Evolutionary conservation across 2,888 invertebrate genomes (phyloP).

Genomic region (Chrysolina haemoptera): DNA sequence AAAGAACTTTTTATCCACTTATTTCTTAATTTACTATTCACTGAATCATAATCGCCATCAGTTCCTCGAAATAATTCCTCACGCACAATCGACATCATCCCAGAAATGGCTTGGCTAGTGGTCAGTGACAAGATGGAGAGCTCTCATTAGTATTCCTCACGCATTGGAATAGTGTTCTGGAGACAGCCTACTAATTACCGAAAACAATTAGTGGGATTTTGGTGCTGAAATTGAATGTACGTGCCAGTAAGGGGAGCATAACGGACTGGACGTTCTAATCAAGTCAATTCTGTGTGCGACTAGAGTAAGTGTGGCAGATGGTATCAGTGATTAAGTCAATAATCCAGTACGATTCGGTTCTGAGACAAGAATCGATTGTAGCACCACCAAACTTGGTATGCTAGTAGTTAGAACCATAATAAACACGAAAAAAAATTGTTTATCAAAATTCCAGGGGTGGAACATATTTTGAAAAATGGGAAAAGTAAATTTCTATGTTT

Average conservation of each 20-base stretch:
- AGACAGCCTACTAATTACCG: slow-evolving; percentile 26
- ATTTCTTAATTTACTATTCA: neutral
- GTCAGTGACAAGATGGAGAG: slow-evolving; percentile 6
- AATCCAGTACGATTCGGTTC: too few species aligned
- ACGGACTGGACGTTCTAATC: slow-evolving; percentile 18
- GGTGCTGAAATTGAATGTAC: slow-evolving; percentile 24
- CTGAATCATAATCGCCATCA: neutral
- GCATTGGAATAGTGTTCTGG: slow-evolving; percentile 15
- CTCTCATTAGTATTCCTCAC: slow-evolving; percentile 27
- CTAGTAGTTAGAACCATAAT: too few species aligned
- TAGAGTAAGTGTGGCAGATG: slow-evolving; percentile 10
- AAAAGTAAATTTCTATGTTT: too few species aligned
- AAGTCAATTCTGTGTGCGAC: neutral
- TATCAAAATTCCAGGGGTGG: too few species aligned
- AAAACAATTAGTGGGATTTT: slow-evolving; percentile 34
- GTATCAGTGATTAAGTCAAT: slow-evolving; percentile 8
- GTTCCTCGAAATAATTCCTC: neutral
- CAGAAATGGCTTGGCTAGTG: slow-evolving; percentile 14
- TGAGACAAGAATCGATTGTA: too few species aligned
- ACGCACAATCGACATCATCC: neutral
- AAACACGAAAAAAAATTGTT: too few species aligned
- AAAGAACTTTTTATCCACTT: too few species aligned
- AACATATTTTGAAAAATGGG: too few species aligned
- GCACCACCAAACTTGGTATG: too few species aligned
- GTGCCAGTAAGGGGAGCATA: slow-evolving; percentile 27